Percentiles rank a stretch among this genome's conserved stretches.
Conservation (phyloP, 2,888 invertebrate species). For the Hydriomena furcata region DNA sequence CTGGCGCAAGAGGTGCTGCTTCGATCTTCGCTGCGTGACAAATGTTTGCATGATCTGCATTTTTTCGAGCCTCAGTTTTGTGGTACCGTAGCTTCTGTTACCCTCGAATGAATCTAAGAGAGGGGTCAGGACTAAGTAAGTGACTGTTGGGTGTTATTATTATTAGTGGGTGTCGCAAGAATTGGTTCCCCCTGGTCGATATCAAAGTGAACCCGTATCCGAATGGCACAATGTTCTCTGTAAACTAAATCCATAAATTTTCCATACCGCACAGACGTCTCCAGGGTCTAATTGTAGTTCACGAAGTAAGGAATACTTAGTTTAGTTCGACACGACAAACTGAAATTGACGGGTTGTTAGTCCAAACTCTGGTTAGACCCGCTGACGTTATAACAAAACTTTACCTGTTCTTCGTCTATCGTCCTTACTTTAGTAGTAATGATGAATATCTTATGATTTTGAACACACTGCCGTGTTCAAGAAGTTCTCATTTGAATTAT, state of each 20-base stretch:
- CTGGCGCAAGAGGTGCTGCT: too few species aligned
- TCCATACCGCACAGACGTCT: constrained; percentile 45
- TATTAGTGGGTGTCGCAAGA: not conserved
- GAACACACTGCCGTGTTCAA: too few species aligned
- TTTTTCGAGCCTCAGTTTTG: too few species aligned
- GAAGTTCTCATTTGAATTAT: too few species aligned
- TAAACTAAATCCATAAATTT: constrained; percentile 40
- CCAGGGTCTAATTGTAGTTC: constrained; percentile 40
- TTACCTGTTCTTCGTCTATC: too few species aligned
- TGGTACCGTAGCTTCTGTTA: too few species aligned
- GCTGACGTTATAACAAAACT: not conserved
- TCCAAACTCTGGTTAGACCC: not conserved
- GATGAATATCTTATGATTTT: not conserved
- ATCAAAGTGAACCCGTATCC: not conserved
- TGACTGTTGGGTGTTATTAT: not conserved
- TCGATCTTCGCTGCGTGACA: too few species aligned
- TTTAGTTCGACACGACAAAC: constrained; percentile 20
- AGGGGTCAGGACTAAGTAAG: too few species aligned
- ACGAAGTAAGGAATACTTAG: constrained; percentile 24
- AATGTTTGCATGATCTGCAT: too few species aligned
- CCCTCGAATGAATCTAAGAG: too few species aligned
- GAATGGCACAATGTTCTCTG: constrained; percentile 39
- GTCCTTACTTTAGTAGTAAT: not conserved
- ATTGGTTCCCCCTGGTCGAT: not conserved
- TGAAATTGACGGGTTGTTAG: constrained; percentile 1